A percentile compares a stretch with the other conserved stretches of the same genome.
Conservation (phyloP, 2,888 invertebrate genomes). For the Noctua pronuba region DNA sequence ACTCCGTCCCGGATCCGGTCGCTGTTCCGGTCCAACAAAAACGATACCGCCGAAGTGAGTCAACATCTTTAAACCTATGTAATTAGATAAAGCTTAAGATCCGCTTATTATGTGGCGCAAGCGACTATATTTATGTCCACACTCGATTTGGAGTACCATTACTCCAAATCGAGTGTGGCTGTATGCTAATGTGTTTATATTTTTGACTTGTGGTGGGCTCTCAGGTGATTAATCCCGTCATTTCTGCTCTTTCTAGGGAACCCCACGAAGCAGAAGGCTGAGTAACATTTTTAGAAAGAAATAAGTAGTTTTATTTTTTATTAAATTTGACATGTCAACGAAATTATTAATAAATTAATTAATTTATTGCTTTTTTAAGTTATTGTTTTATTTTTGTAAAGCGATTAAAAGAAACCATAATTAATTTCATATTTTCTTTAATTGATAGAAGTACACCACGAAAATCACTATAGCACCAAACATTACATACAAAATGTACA, state of each 20-base stretch:
- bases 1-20: conserved; percentile 92
- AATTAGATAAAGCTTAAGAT: not conserved
- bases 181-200: not conserved
- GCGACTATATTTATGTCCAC: not conserved
- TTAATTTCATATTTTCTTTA: conserved; percentile 70
- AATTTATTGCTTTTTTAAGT: conserved; percentile 72
- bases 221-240: not conserved
- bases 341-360: conserved; percentile 74
- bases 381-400: conserved; percentile 26
- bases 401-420: conserved; percentile 17
- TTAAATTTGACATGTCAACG: conserved; percentile 55
- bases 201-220: not conserved
- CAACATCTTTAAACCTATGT: not conserved
- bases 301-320: conserved; percentile 48
- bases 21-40: conserved; percentile 89
- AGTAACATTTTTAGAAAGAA: conserved; percentile 88
- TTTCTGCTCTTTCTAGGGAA: conserved; percentile 81
- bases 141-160: not conserved
- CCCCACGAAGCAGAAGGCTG: conserved; percentile 87
- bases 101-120: not conserved
- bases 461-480: conserved; percentile 89
- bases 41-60: conserved; percentile 87
- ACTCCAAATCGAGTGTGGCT: not conserved
- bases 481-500: conserved; percentile 89
- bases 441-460: conserved; percentile 86